Percentiles rank a stretch among this genome's conserved stretches.
These are phyloP conservation scores for Terrapene triunguis DNA, from an alignment of 2,113 vertebrate species.

Conservation along the genomic window DNA sequence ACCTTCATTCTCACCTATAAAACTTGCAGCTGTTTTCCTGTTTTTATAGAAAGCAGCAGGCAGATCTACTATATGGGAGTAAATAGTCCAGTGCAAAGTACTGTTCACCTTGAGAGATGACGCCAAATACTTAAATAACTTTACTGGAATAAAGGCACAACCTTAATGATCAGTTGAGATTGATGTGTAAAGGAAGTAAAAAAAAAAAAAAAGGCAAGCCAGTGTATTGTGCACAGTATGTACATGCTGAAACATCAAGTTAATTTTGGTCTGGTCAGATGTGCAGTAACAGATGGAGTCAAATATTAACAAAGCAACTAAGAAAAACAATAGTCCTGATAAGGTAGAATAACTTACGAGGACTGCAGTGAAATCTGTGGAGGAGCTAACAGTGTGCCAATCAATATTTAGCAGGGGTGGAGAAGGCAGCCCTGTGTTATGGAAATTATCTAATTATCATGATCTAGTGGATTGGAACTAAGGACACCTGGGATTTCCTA, in stretches of 20 bases:
- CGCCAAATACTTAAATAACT: slow-evolving; percentile 69
- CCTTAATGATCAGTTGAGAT: slow-evolving; percentile 49
- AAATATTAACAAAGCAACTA: background rate
- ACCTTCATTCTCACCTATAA: slow-evolving; percentile 66
- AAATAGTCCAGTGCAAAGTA: slow-evolving; percentile 28
- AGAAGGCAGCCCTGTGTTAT: background rate
- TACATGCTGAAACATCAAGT: background rate
- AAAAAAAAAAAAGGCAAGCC: background rate
- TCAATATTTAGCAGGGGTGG: background rate
- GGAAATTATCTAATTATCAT: background rate
- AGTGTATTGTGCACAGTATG: slow-evolving; percentile 13
- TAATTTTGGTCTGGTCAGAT: background rate
- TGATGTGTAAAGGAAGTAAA: slow-evolving; percentile 63
- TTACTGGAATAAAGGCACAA: slow-evolving; percentile 17
- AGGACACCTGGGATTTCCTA: background rate
- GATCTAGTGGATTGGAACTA: background rate
- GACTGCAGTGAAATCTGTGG: background rate
- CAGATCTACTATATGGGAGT: slow-evolving; percentile 51
- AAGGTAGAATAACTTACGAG: background rate
- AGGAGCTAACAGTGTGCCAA: background rate
- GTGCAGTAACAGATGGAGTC: background rate
- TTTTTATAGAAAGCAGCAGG: slow-evolving; percentile 74
- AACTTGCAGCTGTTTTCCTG: slow-evolving; percentile 75
- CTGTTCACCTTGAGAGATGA: slow-evolving; percentile 68
- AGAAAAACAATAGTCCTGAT: background rate